These are phyloP conservation scores for Episyrphus balteatus DNA, from an alignment of 1,140 invertebrate genomes.

Conservation along the genomic window DNA sequence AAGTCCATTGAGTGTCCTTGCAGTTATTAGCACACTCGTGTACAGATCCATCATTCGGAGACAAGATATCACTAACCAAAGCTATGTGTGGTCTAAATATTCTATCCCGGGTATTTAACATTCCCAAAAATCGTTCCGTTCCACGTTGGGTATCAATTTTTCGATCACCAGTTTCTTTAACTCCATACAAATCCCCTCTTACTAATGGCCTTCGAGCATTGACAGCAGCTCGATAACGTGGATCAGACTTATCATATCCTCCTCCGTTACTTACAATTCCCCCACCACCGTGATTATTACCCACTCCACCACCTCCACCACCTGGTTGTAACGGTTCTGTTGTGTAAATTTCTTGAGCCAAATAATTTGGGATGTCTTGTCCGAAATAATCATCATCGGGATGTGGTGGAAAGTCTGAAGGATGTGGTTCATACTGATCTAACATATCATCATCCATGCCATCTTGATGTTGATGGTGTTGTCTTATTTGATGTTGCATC, in stretches of 20 bases:
- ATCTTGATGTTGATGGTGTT: not conserved
- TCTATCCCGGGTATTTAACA: conserved; percentile 25
- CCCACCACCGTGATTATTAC: conserved; percentile 8
- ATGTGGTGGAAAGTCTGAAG: conserved; percentile 3
- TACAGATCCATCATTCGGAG: conserved; percentile 11
- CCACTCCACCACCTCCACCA: conserved; percentile 9
- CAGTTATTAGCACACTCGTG: conserved; percentile 40
- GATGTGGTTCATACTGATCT: conserved; percentile 8
- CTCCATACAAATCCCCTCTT: conserved; percentile 17
- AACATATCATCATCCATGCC: conserved; percentile 7
- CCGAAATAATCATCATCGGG: not conserved
- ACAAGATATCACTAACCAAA: conserved; percentile 21
- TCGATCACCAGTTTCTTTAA: conserved; percentile 19
- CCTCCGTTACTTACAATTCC: conserved; percentile 22
- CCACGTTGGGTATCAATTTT: conserved; percentile 12
- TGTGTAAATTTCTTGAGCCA: conserved; percentile 3
- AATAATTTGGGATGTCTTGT: conserved; percentile 3
- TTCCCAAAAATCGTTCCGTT: conserved; percentile 16
- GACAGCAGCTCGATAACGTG: not conserved
- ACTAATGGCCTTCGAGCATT: not conserved
- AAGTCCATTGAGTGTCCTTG: conserved; percentile 40
- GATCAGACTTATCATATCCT: not conserved
- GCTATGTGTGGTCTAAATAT: conserved; percentile 21
- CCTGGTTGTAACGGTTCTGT: conserved; percentile 15
- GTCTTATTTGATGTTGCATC: not conserved